Percentiles rank a stretch among this genome's conserved stretches.
phyloP scores from a whole-genome alignment of 2,888 invertebrate genomes.

The Hemistola chrysoprasaria region DNA sequence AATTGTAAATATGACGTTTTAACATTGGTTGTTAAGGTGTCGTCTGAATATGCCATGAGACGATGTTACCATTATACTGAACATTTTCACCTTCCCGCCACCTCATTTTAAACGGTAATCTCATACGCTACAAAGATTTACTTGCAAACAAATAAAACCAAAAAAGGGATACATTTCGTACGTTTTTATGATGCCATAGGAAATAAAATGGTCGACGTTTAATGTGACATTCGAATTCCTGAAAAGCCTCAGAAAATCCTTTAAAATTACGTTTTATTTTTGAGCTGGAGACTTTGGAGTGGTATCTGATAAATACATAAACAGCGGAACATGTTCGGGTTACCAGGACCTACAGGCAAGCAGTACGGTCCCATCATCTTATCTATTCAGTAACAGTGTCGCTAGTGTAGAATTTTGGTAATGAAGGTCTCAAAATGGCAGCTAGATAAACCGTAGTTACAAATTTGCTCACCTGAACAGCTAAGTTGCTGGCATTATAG shows the following conservation, averaged over 20 bases:
- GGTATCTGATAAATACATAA: conserved; percentile 15
- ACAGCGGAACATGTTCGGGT: conserved; percentile 2
- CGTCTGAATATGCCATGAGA: too few species aligned
- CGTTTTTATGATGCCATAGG: conserved; percentile 24
- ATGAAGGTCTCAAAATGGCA: too few species aligned
- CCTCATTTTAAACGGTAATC: conserved; percentile 22
- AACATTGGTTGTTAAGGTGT: too few species aligned
- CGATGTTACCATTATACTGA: too few species aligned
- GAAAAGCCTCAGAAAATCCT: conserved; percentile 23
- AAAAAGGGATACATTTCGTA: conserved; percentile 24
- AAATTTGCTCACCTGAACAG: too few species aligned
- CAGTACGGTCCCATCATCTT: too few species aligned
- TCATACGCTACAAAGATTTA: conserved; percentile 20
- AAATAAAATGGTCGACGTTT: conserved; percentile 25
- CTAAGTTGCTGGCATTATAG: conserved; percentile 1
- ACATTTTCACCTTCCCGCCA: too few species aligned
- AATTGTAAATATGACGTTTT: too few species aligned
- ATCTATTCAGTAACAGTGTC: too few species aligned
- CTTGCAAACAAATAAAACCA: conserved; percentile 25
- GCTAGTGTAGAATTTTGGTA: too few species aligned
- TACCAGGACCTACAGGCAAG: too few species aligned
- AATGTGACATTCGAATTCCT: conserved; percentile 23
- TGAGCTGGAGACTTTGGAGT: conserved; percentile 13
- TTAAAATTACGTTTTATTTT: conserved; percentile 24
- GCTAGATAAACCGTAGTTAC: too few species aligned